These are phyloP conservation scores for Urechis unicinctus DNA, from an alignment of 2,888 invertebrate genomes.

Conservation along the genomic window DNA sequence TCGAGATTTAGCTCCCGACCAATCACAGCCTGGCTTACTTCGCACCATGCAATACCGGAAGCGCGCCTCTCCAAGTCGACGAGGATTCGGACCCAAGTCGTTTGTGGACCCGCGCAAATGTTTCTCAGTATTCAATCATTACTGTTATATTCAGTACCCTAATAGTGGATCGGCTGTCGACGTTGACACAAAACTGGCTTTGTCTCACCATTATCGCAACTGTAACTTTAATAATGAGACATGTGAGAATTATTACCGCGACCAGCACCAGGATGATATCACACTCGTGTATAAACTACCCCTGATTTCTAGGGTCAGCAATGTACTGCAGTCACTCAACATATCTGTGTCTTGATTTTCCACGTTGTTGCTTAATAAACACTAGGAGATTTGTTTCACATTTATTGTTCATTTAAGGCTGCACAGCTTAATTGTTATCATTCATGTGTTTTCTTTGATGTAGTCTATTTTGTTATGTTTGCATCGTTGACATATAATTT, in stretches of 20 bases:
- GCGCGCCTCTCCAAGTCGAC: constrained; percentile 3
- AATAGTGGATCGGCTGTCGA: constrained; percentile 3
- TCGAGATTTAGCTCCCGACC: constrained; percentile 5
- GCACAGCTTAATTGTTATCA: no score
- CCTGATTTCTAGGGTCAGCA: not conserved
- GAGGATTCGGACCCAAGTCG: constrained; percentile 11
- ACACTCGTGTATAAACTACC: constrained; percentile 3
- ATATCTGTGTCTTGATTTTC: no score
- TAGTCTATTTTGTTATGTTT: no score
- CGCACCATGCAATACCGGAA: constrained; percentile 3
- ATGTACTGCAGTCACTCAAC: no score
- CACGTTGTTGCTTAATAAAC: no score
- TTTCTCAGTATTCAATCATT: constrained; percentile 16
- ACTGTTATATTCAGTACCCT: constrained; percentile 13
- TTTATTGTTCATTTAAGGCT: no score
- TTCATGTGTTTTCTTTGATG: no score
- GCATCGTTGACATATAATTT: no score
- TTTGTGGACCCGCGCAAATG: constrained; percentile 11
- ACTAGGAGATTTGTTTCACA: no score
- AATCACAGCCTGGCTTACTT: constrained; percentile 3
- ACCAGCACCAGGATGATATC: constrained; percentile 1
- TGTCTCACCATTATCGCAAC: constrained; percentile 18
- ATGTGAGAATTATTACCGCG: constrained; percentile 1
- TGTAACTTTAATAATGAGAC: constrained; percentile 7
- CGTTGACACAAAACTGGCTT: constrained; percentile 6